Percentiles rank a stretch among this genome's conserved stretches.
Conservation (phyloP, 2,113 vertebrate genomes). For the Montifringilla adamsi region DNA sequence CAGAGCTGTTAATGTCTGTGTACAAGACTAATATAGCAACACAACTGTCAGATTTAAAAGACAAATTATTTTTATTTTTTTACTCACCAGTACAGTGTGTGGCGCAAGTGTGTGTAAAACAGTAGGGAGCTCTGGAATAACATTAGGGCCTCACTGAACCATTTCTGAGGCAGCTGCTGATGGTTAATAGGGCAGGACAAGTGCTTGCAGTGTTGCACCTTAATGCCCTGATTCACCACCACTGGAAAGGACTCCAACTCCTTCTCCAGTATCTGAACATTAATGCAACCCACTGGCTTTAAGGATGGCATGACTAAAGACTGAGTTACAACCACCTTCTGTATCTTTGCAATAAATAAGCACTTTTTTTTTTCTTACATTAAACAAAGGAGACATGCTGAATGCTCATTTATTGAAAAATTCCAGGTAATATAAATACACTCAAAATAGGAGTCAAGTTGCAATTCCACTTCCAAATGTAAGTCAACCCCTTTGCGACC, state of each 20-base stretch:
- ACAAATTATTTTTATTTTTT: background rate
- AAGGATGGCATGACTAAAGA: background rate
- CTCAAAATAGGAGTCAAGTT: slow-evolving; percentile 21
- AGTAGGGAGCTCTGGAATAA: background rate
- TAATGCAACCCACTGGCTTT: background rate
- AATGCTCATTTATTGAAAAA: background rate
- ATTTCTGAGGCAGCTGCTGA: background rate
- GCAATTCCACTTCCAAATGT: background rate
- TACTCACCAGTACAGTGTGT: background rate
- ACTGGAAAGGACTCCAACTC: background rate
- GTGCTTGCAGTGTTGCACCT: background rate
- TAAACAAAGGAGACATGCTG: background rate
- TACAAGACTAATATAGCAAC: background rate
- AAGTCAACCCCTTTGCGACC: slow-evolving; percentile 1
- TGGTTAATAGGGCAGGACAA: background rate
- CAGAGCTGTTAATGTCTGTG: background rate
- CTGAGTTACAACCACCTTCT: background rate
- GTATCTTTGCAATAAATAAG: background rate
- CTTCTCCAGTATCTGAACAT: background rate
- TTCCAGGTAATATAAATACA: background rate
- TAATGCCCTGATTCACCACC: background rate
- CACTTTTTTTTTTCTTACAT: background rate
- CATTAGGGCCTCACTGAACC: background rate
- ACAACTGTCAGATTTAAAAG: background rate
- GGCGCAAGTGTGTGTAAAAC: background rate